Base-by-base conservation (phyloP, 2,113 vertebrate species). In the Datnioides undecimradiatus region DNA sequence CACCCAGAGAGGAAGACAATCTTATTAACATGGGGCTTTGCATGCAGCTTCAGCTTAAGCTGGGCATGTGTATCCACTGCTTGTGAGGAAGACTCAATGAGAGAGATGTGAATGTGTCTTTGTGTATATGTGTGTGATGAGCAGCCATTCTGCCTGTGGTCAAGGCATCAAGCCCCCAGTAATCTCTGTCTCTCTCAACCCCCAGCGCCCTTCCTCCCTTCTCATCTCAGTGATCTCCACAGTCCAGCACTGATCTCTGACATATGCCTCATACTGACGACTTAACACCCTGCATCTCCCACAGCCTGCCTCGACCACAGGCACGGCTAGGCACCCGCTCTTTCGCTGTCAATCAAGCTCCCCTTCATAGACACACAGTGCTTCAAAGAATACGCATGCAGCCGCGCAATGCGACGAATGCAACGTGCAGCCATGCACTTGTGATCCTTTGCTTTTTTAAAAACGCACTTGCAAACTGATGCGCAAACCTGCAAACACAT, bases 191-290 rank as follows among this genome's bases (percentile, higher is more conserved):
- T 76, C 62, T 55, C 27, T 76, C 79, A 29, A 75, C 57, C 75
- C 73, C 54, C 46, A 29, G 55, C 57, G 31, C 51, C 67, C 63
- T 75, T 75, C 68, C 77, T 81, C 75, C 67, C 59, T 36, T 73
- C 76, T 78, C 82, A 75, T 87, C 85, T 80, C 81, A 71, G 79
- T 79, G 83, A 83, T 90, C 85, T 72, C 73, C 62, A 51, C 68
- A 73, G 79, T 76, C 68, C 82, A 73, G 60, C 31, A 8, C 89
- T 92, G 88, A 92, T 91, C 90, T 90, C 81, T 86, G 83, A 89
- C 91, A 92, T 90, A 89, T 87, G 89, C 83, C 75, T 87, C 90
- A 92, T 91, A 91, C 87, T 84, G 85, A 88, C 64, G 87, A 87
- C 86, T 90, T 93, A 91, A 87, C 92, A 89, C 91, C 80, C 82